Conservation (phyloP, 2,888 invertebrate species). For the Pandemis cinnamomeana region DNA sequence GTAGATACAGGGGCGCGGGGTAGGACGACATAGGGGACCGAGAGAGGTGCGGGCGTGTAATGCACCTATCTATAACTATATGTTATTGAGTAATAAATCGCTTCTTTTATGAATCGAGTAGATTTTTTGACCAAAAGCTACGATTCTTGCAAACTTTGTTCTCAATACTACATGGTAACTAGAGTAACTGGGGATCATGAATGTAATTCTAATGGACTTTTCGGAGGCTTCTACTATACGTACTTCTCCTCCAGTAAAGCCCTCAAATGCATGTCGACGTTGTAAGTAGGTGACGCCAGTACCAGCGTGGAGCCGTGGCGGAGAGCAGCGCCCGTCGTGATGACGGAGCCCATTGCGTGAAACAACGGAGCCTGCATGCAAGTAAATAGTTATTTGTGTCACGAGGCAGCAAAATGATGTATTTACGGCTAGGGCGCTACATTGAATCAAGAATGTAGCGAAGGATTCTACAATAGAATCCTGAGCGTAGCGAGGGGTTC, state of each 20-base stretch:
- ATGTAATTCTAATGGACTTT: not conserved
- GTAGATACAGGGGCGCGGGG: no score
- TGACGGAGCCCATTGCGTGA: conserved; percentile 92
- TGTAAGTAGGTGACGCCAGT: conserved; percentile 85
- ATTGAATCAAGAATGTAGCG: no score
- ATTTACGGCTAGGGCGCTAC: no score
- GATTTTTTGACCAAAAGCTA: not conserved
- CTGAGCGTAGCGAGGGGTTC: no score
- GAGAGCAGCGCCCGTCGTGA: conserved; percentile 85
- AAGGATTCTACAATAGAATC: no score
- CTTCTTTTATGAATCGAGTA: no score
- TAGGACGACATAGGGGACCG: no score
- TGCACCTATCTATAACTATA: no score
- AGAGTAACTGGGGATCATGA: not conserved
- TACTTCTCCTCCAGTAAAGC: conserved; percentile 89
- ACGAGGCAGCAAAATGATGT: no score
- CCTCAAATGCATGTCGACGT: conserved; percentile 84
- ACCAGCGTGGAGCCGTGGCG: conserved; percentile 86
- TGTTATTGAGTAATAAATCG: no score
- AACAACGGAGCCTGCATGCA: conserved; percentile 85
- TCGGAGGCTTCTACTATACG: conserved; percentile 45
- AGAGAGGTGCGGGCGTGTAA: no score
- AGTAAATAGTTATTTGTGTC: not conserved
- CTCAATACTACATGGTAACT: not conserved
- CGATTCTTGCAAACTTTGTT: not conserved